Evolutionary conservation across 1,140 invertebrate genomes (phyloP).

Genomic region (Delia radicum): DNA sequence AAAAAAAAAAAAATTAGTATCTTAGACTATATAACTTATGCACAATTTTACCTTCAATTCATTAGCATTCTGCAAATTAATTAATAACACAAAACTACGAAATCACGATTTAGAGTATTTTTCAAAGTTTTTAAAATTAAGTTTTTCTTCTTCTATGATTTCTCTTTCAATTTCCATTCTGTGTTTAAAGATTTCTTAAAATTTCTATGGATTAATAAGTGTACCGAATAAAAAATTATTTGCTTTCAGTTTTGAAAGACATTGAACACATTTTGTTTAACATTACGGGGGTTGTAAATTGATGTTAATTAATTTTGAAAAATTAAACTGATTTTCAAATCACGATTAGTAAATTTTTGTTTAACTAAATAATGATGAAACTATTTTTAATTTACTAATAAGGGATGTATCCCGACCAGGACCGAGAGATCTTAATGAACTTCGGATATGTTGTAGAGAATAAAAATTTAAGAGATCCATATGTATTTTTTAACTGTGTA

Average conservation of each 20-base stretch:
- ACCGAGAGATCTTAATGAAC: too few relatives aligned
- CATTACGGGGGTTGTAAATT: neutral
- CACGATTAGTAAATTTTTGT: too few relatives aligned
- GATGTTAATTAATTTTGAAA: neutral
- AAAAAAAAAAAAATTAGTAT: too few relatives aligned
- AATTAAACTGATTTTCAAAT: neutral
- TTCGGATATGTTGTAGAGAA: too few relatives aligned
- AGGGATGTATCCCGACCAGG: too few relatives aligned
- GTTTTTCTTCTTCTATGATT: neutral
- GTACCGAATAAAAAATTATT: too few relatives aligned
- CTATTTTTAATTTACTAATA: too few relatives aligned
- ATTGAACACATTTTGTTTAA: too few relatives aligned
- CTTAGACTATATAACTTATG: neutral
- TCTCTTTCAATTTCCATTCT: neutral
- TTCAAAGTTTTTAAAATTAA: neutral
- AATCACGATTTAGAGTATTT: constrained; percentile 13
- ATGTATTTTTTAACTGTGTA: too few relatives aligned
- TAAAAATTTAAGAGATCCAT: too few relatives aligned
- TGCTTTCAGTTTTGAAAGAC: neutral
- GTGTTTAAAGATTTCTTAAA: neutral
- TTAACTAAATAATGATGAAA: too few relatives aligned
- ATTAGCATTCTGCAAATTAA: constrained; percentile 16
- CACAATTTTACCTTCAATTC: constrained; percentile 2
- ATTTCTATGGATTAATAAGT: too few relatives aligned
- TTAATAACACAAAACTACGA: constrained; percentile 26